Evolutionary conservation across 2,797 vertebrate species (phyloP), one percentile per base, ranked within the genome.

Genomic region (Silurus aristotelis): DNA sequence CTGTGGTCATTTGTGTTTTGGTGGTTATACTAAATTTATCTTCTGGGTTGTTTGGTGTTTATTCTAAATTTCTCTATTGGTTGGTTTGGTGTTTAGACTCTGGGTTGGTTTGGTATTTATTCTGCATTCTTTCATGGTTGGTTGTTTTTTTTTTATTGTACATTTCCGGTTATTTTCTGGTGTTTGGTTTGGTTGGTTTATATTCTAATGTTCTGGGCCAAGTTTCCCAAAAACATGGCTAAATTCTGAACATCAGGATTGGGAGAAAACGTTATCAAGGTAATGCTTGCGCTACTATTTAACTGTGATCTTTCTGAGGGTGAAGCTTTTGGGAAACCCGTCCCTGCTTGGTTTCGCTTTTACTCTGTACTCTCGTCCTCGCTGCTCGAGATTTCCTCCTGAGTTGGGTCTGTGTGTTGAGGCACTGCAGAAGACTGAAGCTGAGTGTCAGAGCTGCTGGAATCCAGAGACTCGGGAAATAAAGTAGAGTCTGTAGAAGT

Each of bases 311-410:
- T 25, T 60, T 77, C 9, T 31, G 73, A 25, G 5, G 5, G 25
- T 4, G 2, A 6, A 5, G 25, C 25, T 31, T 73, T 58, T 56
- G 55, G 25, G 27, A 58, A 56, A 56, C 14, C 27, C 13, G n/a
- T 17, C 72, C 14, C 48, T 5, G 52, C 4, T 13, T 22, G 56
- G 2, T 56, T 31, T 38, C 7, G 15, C 43, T 55, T 83, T 86
- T 83, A 80, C 73, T 58, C 67, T 20, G 38, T 27, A 27, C 9
- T 73, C 14, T 83, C 81, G 14, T 72, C 75, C 31, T 83, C 55
- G 1, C 55, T 25, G 81, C 13, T 43, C 3, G 83, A 76, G 14
- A 70, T 31, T 25, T 61, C 52, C 66, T 48, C 64, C 19, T 15
- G 66, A 64, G 46, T 38, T 43, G 43, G 73, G 27, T 79, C 67